Evolutionary conservation across 1,140 invertebrate species (phyloP).

Genomic region (Pollicipes pollicipes): DNA sequence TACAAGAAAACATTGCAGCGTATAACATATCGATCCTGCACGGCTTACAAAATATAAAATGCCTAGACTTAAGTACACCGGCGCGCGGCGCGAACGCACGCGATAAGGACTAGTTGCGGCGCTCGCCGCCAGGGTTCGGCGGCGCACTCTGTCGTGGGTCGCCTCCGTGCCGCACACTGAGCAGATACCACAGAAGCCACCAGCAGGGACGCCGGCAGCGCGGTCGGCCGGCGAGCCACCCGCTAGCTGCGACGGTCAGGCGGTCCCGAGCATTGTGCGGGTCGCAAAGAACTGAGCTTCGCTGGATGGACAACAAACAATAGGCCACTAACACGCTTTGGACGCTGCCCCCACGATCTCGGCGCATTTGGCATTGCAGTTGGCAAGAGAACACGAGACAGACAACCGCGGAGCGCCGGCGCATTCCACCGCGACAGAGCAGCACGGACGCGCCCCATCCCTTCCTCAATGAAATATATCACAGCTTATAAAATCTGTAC

Average conservation of each 20-base stretch:
- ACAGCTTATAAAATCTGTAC: slow-evolving; percentile 2
- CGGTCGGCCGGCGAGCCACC: no score
- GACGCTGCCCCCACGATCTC: no score
- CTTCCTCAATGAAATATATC: not conserved
- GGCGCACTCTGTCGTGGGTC: no score
- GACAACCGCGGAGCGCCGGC: not conserved
- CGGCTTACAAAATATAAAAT: slow-evolving; percentile 2
- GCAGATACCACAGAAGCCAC: no score
- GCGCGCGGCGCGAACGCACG: not conserved
- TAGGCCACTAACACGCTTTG: no score
- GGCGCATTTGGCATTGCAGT: not conserved
- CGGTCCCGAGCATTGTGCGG: no score
- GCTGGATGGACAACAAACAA: no score
- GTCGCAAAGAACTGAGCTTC: no score
- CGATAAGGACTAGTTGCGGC: not conserved
- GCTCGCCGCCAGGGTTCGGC: not conserved
- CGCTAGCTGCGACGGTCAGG: no score
- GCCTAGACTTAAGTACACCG: not conserved
- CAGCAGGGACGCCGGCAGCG: no score
- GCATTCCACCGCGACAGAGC: not conserved
- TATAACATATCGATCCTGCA: not conserved
- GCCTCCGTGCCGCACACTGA: not conserved
- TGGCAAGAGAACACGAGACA: not conserved
- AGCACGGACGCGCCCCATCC: not conserved
- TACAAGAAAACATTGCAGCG: not conserved